Evolutionary conservation across 2,888 invertebrate species (phyloP), one percentile per base, ranked within the genome.

Genomic region (Harmothoe impar): DNA sequence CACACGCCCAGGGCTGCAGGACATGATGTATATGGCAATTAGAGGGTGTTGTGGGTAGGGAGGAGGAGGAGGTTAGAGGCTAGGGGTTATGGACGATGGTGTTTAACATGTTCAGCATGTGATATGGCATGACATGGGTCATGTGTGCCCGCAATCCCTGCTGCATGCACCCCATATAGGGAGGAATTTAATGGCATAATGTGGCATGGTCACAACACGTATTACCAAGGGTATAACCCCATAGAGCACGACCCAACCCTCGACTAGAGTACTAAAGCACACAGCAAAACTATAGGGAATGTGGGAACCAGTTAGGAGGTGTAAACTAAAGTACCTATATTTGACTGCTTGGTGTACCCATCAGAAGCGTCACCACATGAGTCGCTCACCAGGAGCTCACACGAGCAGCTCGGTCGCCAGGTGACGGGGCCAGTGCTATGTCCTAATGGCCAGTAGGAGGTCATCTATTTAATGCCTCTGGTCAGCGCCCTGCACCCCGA

Each of bases 21-120:
- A 84, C 84, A 84, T 84, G 84, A 84, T 84, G 84, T 84, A 84
- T 84, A 51, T 29, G 86, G 10, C 86, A n/a, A 86, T 86, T 56
- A 86, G 86, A 29, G 29, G 52, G 86, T n/a, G 86, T 10, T 54
- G 15, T 0, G 43, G 33, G 81, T 77, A 20, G 43, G 81, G 81
- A n/a, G 35, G 81, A 31, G 77, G 77, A 15, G 33, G 81, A 3
- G 81, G 43, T 43, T 43, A 43, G 43, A 43, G 43, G 43, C 43
- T 43, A 43, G 43, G 43, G 43, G 43, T 43, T 43, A 43, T 43
- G 43, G 43, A 43, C 43, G 43, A 43, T 43, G 72, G 72, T 25
- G 29, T 25, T 72, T 72, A 81, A 43, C 43, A 81, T 81, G 81
- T 81, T 81, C 35, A 35, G 17, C 81, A 81, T 81, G 81, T 81